phyloP scores from a whole-genome alignment of 2,888 invertebrate species.

The Dasypolia templi region DNA sequence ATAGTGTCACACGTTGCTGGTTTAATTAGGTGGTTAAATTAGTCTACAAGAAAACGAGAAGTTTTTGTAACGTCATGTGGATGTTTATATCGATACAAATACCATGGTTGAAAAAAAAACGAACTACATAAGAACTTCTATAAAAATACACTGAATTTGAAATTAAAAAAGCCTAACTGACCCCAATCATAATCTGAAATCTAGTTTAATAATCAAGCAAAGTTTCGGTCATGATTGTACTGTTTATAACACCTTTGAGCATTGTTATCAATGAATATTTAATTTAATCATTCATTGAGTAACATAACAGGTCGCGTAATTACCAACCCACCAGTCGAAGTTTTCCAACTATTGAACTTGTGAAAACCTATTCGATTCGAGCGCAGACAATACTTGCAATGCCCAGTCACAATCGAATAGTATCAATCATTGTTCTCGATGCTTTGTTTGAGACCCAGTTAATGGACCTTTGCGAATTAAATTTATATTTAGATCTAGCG shows the following conservation, averaged over 20 bases:
- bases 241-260: not conserved
- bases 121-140: no score
- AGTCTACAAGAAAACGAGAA: not conserved
- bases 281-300: conserved; percentile 42
- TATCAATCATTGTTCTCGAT: conserved; percentile 58
- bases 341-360: conserved; percentile 56
- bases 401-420: conserved; percentile 53
- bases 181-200: not conserved
- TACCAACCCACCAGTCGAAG: conserved; percentile 45
- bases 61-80: no score
- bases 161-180: no score
- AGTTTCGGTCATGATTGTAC: not conserved
- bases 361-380: conserved; percentile 63
- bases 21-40: conserved; percentile 30
- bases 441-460: conserved; percentile 56
- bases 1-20: conserved; percentile 12
- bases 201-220: not conserved
- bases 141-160: no score
- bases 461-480: conserved; percentile 59
- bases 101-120: no score
- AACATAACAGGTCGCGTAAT: conserved; percentile 54
- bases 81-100: no score
- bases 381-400: conserved; percentile 47
- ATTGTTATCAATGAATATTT: conserved; percentile 38
- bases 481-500: conserved; percentile 48